A percentile compares a stretch with the other conserved stretches of the same genome.
These are phyloP conservation scores for Spodoptera picta DNA, from an alignment of 2,888 invertebrate genomes.

Conservation along the genomic window DNA sequence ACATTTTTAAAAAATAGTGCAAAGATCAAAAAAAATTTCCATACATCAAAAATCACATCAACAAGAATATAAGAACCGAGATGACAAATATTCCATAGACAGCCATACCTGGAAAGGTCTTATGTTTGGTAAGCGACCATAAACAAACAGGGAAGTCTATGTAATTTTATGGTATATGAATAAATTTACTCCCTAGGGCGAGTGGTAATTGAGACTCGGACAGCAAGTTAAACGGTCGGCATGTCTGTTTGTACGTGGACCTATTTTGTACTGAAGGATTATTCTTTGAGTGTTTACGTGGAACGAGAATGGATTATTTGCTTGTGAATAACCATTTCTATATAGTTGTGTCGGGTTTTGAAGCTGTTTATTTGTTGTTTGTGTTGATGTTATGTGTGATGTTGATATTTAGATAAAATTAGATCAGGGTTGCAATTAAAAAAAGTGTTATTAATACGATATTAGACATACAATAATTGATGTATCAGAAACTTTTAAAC, in stretches of 20 bases:
- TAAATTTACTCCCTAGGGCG: slow-evolving; percentile 57
- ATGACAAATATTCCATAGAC: slow-evolving; percentile 19
- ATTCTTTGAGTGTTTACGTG: slow-evolving; percentile 8
- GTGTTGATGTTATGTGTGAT: no score
- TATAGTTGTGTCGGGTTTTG: no score
- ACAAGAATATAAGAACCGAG: no score
- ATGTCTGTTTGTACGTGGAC: slow-evolving; percentile 39
- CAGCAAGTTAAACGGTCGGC: slow-evolving; percentile 48
- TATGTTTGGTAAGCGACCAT: slow-evolving; percentile 40
- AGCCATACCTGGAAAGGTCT: slow-evolving; percentile 22
- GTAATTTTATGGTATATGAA: slow-evolving; percentile 60
- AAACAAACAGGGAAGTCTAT: slow-evolving; percentile 52
- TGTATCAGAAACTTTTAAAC: no score
- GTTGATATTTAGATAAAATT: no score
- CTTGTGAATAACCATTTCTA: not conserved
- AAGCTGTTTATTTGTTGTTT: no score
- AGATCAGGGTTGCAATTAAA: no score
- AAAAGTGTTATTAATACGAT: no score
- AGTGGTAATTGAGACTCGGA: slow-evolving; percentile 52
- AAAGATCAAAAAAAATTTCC: no score
- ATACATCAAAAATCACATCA: no score
- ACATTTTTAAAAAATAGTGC: no score
- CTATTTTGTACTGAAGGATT: slow-evolving; percentile 26
- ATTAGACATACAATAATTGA: no score
- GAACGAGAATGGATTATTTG: not conserved